Conservation (phyloP, 2,888 invertebrate species). For the Artemia sinica region DNA sequence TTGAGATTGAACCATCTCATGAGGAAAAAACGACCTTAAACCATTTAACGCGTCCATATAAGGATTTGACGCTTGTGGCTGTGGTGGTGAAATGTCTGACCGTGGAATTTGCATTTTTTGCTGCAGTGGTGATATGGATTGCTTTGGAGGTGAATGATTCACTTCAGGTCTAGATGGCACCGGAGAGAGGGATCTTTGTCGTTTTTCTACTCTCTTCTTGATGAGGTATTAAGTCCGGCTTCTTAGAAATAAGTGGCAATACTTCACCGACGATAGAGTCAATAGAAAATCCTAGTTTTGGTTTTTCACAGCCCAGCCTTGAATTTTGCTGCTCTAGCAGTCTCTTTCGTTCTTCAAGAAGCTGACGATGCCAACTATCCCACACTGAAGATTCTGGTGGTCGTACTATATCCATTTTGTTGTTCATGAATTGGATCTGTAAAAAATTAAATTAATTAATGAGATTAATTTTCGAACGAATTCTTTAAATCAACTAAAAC, state of each 20-base stretch:
- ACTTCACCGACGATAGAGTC: constrained; percentile 72
- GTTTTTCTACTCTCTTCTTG: constrained; percentile 5
- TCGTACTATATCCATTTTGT: constrained; percentile 4
- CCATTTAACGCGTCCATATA: background rate
- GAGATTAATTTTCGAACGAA: no score
- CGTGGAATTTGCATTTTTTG: background rate
- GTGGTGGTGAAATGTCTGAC: background rate
- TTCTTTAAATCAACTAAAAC: no score
- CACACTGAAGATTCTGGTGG: background rate
- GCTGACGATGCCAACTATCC: constrained; percentile 4
- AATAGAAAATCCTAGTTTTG: constrained; percentile 84
- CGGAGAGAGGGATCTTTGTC: background rate
- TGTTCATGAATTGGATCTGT: background rate
- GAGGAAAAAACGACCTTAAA: background rate
- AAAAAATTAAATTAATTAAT: no score
- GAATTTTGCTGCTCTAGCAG: background rate
- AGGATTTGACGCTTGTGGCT: background rate
- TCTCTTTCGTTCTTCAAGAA: constrained; percentile 1
- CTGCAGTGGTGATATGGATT: background rate
- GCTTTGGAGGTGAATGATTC: background rate
- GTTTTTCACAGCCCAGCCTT: constrained; percentile 38
- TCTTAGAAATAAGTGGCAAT: background rate
- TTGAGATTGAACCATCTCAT: background rate
- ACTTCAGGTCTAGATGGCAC: background rate
- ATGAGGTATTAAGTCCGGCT: background rate